A percentile compares a stretch with the other conserved stretches of the same genome.
Evolutionary conservation across 2,797 vertebrate species (phyloP).

Genomic region (Sebastes reedi): DNA sequence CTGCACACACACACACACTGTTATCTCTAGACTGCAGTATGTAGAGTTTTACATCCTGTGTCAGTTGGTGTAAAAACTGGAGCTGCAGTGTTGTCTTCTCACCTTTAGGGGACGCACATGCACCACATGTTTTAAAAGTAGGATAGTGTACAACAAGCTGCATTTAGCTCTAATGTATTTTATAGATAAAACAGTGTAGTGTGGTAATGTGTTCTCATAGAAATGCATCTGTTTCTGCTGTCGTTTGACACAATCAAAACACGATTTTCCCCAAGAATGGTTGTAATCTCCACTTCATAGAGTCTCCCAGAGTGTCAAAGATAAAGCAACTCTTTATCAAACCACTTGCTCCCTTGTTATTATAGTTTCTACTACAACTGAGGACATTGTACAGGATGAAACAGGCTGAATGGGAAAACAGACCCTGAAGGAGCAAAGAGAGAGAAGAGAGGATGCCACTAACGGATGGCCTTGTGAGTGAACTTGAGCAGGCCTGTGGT

Average conservation of each 20-base stretch:
- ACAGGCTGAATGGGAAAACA: conserved; percentile 7
- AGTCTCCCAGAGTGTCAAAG: neutral
- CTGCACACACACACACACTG: neutral
- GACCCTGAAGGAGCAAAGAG: neutral
- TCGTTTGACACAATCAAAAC: neutral
- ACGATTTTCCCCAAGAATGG: neutral
- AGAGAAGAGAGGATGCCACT: conserved; percentile 35
- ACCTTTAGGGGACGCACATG: conserved; percentile 49
- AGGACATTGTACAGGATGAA: neutral
- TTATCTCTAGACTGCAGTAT: conserved; percentile 52
- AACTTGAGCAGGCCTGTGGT: conserved; percentile 79
- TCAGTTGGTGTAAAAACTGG: conserved; percentile 6
- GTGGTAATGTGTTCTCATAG: neutral
- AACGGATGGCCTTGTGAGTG: conserved; percentile 72
- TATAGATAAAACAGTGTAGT: neutral
- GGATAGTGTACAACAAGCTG: neutral
- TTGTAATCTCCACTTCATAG: neutral
- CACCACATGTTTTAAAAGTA: neutral
- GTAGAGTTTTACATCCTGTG: conserved; percentile 44
- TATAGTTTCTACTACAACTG: neutral
- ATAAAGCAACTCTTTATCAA: neutral
- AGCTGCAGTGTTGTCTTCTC: conserved; percentile 29
- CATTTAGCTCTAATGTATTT: neutral
- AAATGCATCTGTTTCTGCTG: neutral
- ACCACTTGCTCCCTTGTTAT: neutral